These are phyloP conservation scores for Drosophila prostipennis DNA, from an alignment of 2,888 invertebrate species.

Conservation along the genomic window DNA sequence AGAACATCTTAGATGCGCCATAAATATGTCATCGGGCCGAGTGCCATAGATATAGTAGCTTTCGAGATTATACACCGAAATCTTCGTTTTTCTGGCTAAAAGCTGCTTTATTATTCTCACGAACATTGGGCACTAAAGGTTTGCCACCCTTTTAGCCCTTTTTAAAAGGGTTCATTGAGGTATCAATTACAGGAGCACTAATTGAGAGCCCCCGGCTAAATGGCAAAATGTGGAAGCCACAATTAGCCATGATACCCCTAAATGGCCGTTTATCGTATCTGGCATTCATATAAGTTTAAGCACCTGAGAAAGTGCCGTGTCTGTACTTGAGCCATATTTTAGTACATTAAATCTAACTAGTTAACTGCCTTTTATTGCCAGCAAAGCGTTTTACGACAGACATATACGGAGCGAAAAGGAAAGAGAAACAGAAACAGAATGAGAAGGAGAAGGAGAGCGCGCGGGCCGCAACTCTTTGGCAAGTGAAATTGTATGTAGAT, in stretches of 20 bases:
- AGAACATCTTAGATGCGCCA: conserved; percentile 26
- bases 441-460: conserved; percentile 29
- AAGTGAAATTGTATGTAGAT: conserved; percentile 61
- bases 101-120: background rate
- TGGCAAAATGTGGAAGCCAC: conserved; percentile 12
- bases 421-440: conserved; percentile 1
- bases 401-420: conserved; percentile 32
- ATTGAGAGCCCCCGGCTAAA: conserved; percentile 14
- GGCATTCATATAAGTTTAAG: conserved; percentile 47
- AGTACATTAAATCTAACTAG: conserved; percentile 80
- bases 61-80: background rate
- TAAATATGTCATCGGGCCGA: conserved; percentile 28
- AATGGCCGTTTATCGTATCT: conserved; percentile 39
- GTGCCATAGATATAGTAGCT: background rate
- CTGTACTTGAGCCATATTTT: conserved; percentile 76
- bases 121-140: conserved; percentile 4
- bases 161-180: conserved; percentile 19
- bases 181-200: conserved; percentile 30
- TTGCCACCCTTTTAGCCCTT: conserved; percentile 14
- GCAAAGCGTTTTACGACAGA: conserved; percentile 78
- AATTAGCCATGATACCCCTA: conserved; percentile 31
- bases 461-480: conserved; percentile 57
- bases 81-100: background rate
- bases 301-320: conserved; percentile 70
- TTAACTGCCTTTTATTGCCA: conserved; percentile 78